Evolutionary conservation across 2,113 vertebrate species (phyloP).

Genomic region (Canis aureus): DNA sequence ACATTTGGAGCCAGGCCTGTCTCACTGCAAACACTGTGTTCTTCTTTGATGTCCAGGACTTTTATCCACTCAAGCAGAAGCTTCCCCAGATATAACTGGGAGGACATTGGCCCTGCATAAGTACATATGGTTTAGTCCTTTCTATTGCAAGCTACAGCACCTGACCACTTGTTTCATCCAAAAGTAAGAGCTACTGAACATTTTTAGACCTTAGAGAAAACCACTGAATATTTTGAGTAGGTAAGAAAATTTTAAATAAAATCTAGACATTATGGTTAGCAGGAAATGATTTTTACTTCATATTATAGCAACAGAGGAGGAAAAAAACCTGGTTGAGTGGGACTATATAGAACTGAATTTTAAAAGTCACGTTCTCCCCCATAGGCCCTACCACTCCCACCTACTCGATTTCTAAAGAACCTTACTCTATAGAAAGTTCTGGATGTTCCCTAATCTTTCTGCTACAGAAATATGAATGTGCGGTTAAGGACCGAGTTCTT

Average conservation of each 20-base stretch:
- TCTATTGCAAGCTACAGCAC: background rate
- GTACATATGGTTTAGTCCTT: fast-evolving
- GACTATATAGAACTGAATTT: background rate
- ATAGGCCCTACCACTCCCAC: background rate
- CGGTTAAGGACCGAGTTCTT: background rate
- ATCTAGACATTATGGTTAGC: background rate
- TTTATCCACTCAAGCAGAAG: background rate
- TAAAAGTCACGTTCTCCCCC: background rate
- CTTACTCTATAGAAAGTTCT: background rate
- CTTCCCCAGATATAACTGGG: background rate
- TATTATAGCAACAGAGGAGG: background rate
- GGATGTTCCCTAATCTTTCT: background rate
- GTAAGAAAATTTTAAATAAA: slow-evolving; percentile 20
- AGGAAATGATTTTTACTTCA: background rate
- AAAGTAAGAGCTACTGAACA: background rate
- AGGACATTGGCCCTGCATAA: background rate
- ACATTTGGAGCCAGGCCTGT: background rate
- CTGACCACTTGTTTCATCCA: background rate
- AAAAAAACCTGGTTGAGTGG: background rate
- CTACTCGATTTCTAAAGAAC: background rate
- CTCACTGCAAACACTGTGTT: background rate
- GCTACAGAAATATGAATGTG: background rate
- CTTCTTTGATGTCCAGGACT: background rate
- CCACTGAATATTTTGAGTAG: background rate
- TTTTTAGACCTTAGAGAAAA: background rate